phyloP scores from a whole-genome alignment of 2,113 vertebrate genomes.

The Urocitellus parryii region DNA sequence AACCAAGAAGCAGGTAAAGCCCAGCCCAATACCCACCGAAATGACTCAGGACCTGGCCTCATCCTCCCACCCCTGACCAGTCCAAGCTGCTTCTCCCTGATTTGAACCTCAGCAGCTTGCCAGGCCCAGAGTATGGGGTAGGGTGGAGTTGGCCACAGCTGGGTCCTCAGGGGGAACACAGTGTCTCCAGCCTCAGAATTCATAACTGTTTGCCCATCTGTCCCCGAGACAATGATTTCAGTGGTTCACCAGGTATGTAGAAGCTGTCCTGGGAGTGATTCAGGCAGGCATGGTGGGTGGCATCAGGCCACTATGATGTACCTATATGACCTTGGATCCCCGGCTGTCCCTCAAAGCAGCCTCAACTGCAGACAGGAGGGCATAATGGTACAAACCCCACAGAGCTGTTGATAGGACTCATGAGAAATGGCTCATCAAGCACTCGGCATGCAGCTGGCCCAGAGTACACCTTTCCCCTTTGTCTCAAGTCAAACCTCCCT shows the following conservation, averaged over 20 bases:
- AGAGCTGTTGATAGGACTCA: background rate
- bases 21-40: background rate
- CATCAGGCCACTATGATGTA: background rate
- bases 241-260: background rate
- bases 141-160: background rate
- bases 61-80: background rate
- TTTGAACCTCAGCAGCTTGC: background rate
- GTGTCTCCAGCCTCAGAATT: conserved; percentile 49
- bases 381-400: background rate
- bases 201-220: conserved; percentile 36
- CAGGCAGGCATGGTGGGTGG: too few relatives aligned
- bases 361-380: background rate
- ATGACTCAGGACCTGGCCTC: background rate
- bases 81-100: background rate
- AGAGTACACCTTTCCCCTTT: background rate
- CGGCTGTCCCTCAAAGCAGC: background rate
- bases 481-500: background rate
- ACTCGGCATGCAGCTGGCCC: background rate
- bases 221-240: background rate
- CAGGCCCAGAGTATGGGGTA: too few relatives aligned
- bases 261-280: background rate
- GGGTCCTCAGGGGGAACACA: conserved; percentile 9
- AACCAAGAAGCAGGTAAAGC: background rate
- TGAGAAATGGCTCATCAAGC: background rate
- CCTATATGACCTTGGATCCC: background rate